A percentile compares a stretch with the other conserved stretches of the same genome.
phyloP scores from a whole-genome alignment of 2,888 invertebrate genomes.

The Platycnemis pennipes region DNA sequence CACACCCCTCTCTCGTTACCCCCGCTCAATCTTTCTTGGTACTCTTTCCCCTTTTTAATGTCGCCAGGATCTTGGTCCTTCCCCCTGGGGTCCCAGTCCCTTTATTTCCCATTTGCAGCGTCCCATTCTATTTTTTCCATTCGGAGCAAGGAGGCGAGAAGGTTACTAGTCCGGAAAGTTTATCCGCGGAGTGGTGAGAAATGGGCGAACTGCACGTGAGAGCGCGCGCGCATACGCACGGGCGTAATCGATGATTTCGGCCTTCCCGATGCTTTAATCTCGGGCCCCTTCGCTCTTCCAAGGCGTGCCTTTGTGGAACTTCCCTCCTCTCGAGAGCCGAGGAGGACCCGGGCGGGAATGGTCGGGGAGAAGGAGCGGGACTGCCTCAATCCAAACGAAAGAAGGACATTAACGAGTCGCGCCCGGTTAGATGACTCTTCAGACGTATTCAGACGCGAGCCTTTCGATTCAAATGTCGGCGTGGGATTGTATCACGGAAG shows the following conservation, averaged over 20 bases:
- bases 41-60: background rate
- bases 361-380: background rate
- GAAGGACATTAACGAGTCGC: background rate
- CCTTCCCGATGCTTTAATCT: background rate
- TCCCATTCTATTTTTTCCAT: background rate
- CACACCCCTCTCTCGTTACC: background rate
- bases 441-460: background rate
- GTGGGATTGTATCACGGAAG: background rate
- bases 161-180: background rate
- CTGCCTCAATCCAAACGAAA: slow-evolving; percentile 36
- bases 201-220: background rate
- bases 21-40: slow-evolving; percentile 5
- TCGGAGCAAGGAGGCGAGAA: background rate
- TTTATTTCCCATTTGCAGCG: background rate
- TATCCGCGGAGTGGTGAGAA: background rate
- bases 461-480: background rate
- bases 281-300: background rate
- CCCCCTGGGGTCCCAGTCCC: background rate
- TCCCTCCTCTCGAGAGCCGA: background rate
- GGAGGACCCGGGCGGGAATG: background rate
- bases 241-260: background rate
- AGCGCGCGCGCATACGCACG: background rate
- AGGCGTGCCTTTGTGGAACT: background rate
- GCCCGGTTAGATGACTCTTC: background rate
- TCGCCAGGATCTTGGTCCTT: background rate